These are phyloP conservation scores for Andrena bicolor DNA, from an alignment of 2,888 invertebrate genomes.

Conservation along the genomic window DNA sequence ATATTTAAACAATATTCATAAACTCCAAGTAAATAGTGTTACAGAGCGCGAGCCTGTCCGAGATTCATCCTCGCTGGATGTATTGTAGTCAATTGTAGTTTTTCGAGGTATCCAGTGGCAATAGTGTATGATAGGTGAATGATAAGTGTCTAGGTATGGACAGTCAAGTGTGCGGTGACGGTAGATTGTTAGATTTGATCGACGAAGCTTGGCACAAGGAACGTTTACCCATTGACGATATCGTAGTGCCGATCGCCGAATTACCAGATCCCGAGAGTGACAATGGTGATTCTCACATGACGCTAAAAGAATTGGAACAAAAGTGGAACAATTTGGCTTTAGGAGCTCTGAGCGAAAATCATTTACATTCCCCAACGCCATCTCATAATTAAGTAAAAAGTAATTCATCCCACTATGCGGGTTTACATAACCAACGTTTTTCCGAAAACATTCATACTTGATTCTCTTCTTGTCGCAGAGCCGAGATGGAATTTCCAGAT, in stretches of 20 bases:
- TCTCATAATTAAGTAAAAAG: slow-evolving; percentile 77
- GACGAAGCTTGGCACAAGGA: slow-evolving; percentile 96
- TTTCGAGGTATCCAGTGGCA: too few relatives aligned
- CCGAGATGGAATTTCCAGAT: slow-evolving; percentile 91
- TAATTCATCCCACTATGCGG: not conserved
- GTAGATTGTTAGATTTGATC: slow-evolving; percentile 91
- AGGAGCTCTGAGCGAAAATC: slow-evolving; percentile 86
- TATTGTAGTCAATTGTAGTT: too few relatives aligned
- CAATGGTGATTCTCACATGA: slow-evolving; percentile 95
- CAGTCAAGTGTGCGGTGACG: slow-evolving; percentile 91
- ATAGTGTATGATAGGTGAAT: too few relatives aligned
- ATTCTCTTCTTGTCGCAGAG: slow-evolving; percentile 8
- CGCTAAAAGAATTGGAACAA: slow-evolving; percentile 94
- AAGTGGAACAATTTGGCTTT: slow-evolving; percentile 87
- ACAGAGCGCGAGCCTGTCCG: too few relatives aligned
- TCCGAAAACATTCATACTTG: not conserved
- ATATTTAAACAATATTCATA: too few relatives aligned
- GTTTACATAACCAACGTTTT: slow-evolving; percentile 14
- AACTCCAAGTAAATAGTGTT: too few relatives aligned
- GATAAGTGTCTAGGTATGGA: slow-evolving; percentile 87
- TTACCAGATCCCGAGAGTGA: slow-evolving; percentile 97
- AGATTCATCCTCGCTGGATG: too few relatives aligned
- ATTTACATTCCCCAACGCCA: slow-evolving; percentile 84
- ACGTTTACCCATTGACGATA: slow-evolving; percentile 93
- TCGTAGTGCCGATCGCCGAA: slow-evolving; percentile 93